A percentile compares a stretch with the other conserved stretches of the same genome.
phyloP scores from a whole-genome alignment of 2,888 invertebrate species.

The Dasysyrphus albostriatus region DNA sequence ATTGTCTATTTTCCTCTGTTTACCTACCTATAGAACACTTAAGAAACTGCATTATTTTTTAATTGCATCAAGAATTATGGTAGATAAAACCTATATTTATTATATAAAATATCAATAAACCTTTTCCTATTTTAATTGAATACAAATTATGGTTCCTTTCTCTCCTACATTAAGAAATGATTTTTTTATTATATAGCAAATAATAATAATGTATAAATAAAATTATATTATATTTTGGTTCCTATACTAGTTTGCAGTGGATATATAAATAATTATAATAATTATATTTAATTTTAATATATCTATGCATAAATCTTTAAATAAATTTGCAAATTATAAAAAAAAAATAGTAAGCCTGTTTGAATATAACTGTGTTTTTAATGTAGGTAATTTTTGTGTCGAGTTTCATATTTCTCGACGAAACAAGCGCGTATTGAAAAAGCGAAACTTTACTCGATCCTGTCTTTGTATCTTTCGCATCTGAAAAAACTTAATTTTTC shows the following conservation, averaged over 20 bases:
- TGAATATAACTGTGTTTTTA: slow-evolving; percentile 52
- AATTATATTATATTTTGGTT: neutral
- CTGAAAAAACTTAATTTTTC: slow-evolving; percentile 48
- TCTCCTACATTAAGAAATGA: neutral
- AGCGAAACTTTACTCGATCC: slow-evolving; percentile 76
- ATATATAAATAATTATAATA: neutral
- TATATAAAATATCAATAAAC: no score
- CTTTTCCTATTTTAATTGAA: no score
- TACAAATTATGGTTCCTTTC: neutral
- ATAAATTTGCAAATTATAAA: slow-evolving; percentile 50
- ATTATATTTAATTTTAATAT: neutral
- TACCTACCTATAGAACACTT: neutral
- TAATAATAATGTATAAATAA: no score
- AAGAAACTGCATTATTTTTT: neutral
- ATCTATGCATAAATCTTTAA: slow-evolving; percentile 31
- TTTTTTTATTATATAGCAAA: no score
- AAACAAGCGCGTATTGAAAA: slow-evolving; percentile 76
- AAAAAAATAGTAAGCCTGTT: slow-evolving; percentile 57
- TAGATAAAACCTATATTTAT: no score
- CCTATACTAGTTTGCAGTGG: slow-evolving; percentile 17
- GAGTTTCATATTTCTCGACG: slow-evolving; percentile 69
- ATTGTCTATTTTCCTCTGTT: neutral
- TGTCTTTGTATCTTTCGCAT: slow-evolving; percentile 75
- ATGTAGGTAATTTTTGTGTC: slow-evolving; percentile 56
- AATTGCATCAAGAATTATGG: neutral